phyloP scores from a whole-genome alignment of 2,113 vertebrate species.

The Dicrurus megarhynchus region DNA sequence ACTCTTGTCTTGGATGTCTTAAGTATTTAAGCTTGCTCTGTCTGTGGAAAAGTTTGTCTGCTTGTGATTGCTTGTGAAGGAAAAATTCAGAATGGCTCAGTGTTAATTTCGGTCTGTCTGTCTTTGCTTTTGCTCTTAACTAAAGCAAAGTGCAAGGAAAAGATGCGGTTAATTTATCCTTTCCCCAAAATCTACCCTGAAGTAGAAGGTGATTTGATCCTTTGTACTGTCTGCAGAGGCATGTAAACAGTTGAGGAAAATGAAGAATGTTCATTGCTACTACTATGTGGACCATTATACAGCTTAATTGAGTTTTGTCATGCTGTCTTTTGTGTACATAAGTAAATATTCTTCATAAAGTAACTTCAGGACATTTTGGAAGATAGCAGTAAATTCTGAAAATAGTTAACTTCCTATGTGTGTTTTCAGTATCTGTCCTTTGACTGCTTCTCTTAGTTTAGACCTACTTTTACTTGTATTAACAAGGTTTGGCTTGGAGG shows the following conservation, averaged over 20 bases:
- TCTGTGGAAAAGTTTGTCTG: not conserved
- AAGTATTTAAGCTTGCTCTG: not conserved
- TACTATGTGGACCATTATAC: not conserved
- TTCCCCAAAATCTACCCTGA: not conserved
- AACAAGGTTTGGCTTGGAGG: not conserved
- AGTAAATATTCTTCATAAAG: not conserved
- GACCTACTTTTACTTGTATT: not conserved
- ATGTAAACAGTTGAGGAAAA: not conserved
- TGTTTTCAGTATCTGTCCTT: not conserved
- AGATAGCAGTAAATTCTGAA: not conserved
- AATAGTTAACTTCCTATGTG: accelerated
- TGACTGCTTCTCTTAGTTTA: not conserved
- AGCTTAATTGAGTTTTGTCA: not conserved
- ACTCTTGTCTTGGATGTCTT: not conserved
- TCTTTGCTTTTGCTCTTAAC: not conserved
- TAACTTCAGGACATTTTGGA: not conserved
- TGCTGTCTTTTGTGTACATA: not conserved
- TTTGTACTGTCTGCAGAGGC: not conserved
- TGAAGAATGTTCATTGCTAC: not conserved
- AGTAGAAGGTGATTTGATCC: not conserved
- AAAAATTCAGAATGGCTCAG: not conserved
- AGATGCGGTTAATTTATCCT: not conserved
- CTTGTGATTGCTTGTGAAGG: not conserved
- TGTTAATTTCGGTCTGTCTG: not conserved
- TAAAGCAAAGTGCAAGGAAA: not conserved